These are phyloP conservation scores for Sander lucioperca DNA, from an alignment of 2,113 vertebrate species.

Conservation along the genomic window DNA sequence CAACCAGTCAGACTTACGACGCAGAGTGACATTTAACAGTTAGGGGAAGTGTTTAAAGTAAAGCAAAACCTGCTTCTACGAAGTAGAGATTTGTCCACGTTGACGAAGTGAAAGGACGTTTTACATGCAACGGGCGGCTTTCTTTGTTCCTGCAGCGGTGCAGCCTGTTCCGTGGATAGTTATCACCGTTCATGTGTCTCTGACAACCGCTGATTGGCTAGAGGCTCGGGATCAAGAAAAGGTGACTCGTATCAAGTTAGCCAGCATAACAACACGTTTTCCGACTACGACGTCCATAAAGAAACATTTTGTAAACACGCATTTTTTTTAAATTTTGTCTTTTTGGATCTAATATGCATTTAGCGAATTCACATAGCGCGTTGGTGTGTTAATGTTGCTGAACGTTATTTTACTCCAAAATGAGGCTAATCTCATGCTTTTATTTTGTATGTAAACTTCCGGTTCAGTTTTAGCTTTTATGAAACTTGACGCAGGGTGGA, in stretches of 20 bases:
- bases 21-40: not conserved
- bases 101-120: slow-evolving; percentile 2
- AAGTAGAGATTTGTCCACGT: not conserved
- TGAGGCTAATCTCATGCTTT: not conserved
- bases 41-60: not conserved
- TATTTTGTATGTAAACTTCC: slow-evolving; percentile 61
- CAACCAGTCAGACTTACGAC: not conserved
- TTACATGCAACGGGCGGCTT: slow-evolving; percentile 28
- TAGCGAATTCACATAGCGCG: accelerated
- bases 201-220: slow-evolving; percentile 79
- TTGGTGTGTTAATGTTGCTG: not conserved
- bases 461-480: not conserved
- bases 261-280: not conserved
- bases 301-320: not conserved
- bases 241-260: slow-evolving; percentile 64
- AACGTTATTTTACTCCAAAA: not conserved
- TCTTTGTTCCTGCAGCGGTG: slow-evolving; percentile 76
- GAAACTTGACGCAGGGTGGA: slow-evolving; percentile 53
- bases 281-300: not conserved
- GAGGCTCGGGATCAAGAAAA: slow-evolving; percentile 69
- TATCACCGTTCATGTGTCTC: slow-evolving; percentile 67
- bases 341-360: not conserved
- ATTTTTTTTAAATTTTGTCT: not conserved
- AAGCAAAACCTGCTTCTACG: not conserved
- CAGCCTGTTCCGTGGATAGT: slow-evolving; percentile 54